These are phyloP conservation scores for Novumbra hubbsi DNA, from an alignment of 2,797 vertebrate species.

Conservation along the genomic window DNA sequence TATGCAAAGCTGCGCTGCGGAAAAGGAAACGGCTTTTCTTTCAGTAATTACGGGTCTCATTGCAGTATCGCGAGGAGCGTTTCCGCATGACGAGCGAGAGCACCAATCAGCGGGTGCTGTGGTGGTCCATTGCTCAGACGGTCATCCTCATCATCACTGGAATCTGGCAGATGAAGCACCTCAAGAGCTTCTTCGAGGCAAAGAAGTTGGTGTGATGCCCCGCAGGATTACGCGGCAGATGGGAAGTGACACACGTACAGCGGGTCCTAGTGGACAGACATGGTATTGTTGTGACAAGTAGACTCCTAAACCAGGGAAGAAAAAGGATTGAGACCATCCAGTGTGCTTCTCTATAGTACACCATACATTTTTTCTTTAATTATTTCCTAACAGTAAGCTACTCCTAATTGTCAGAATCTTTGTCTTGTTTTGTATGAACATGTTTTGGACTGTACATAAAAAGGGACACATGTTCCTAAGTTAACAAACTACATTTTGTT, in stretches of 20 bases:
- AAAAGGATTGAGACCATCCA: conserved; percentile 2
- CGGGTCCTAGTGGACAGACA: conserved; percentile 11
- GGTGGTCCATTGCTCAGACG: conserved; percentile 96
- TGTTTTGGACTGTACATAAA: background rate
- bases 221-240: conserved; percentile 23
- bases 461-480: background rate
- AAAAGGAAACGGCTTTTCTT: background rate
- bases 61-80: conserved; percentile 89
- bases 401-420: background rate
- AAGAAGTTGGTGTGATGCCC: conserved; percentile 59
- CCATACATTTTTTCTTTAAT: background rate
- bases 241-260: background rate
- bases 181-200: conserved; percentile 95
- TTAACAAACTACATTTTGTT: background rate
- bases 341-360: background rate
- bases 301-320: background rate
- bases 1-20: background rate
- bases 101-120: conserved; percentile 94
- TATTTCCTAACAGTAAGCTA: background rate
- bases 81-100: conserved; percentile 95
- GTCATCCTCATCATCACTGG: conserved; percentile 92
- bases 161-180: conserved; percentile 96
- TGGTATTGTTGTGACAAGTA: background rate
- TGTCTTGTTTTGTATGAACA: background rate
- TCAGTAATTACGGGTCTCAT: background rate